A percentile compares a stretch with the other conserved stretches of the same genome.
Conservation (phyloP, 1,140 invertebrate species). For the Penaeus japonicus region DNA sequence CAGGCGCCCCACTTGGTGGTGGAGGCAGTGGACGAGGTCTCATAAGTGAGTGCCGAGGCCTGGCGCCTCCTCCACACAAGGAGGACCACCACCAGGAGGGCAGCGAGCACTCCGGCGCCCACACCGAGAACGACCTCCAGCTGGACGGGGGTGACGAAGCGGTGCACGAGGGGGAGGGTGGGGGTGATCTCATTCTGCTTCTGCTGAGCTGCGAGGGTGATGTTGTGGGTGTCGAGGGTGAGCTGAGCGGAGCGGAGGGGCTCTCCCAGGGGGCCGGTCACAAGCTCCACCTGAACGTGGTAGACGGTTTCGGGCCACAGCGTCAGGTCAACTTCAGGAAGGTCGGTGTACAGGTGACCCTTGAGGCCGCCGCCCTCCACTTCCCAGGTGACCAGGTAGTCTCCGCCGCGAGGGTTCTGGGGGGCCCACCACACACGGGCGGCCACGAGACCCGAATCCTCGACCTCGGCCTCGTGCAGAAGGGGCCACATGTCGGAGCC, state of each 20-base stretch:
- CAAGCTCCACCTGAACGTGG: constrained; percentile 73
- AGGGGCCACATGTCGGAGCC: constrained; percentile 27
- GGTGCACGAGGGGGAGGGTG: constrained; percentile 44
- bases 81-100: constrained; percentile 19
- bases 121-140: constrained; percentile 30
- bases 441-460: constrained; percentile 51
- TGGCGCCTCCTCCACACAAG: constrained; percentile 20
- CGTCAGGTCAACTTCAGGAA: constrained; percentile 78
- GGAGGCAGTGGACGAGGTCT: background rate
- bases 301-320: constrained; percentile 82
- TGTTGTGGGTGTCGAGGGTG: constrained; percentile 59
- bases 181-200: constrained; percentile 36
- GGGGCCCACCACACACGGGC: constrained; percentile 60
- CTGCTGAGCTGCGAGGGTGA: constrained; percentile 39
- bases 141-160: constrained; percentile 14
- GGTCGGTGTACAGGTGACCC: constrained; percentile 82
- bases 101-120: constrained; percentile 30
- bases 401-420: constrained; percentile 61
- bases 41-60: background rate
- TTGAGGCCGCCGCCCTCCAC: constrained; percentile 82
- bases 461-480: constrained; percentile 30
- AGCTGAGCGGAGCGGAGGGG: constrained; percentile 55
- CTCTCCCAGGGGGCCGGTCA: constrained; percentile 57
- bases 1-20: constrained; percentile 29
- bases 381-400: constrained; percentile 84